phyloP scores from a whole-genome alignment of 2,888 invertebrate genomes.

The Eupithecia inturbata region DNA sequence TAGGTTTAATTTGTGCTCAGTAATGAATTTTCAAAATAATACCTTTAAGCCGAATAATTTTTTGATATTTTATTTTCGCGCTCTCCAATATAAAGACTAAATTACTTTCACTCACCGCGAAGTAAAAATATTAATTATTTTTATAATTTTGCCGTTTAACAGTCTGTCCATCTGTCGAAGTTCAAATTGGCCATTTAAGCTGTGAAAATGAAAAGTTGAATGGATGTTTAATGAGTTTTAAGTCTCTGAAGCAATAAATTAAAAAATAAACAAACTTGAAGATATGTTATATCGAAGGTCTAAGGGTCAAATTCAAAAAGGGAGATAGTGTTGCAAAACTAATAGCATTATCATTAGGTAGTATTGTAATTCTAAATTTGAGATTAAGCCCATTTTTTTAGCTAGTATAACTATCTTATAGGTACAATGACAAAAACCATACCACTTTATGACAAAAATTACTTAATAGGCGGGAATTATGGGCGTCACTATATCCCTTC shows the following conservation, averaged over 20 bases:
- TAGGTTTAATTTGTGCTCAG: not conserved
- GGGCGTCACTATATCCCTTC: too few relatives aligned
- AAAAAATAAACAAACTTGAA: not conserved
- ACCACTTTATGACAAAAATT: too few relatives aligned
- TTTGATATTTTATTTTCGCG: constrained; percentile 8
- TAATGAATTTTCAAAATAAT: not conserved
- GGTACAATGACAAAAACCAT: too few relatives aligned
- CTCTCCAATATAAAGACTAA: constrained; percentile 1
- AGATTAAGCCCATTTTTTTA: too few relatives aligned
- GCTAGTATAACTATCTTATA: too few relatives aligned
- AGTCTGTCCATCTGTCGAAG: constrained; percentile 51
- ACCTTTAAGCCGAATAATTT: not conserved
- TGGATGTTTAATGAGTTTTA: constrained; percentile 43
- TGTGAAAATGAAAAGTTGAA: constrained; percentile 37
- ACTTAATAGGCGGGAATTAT: too few relatives aligned
- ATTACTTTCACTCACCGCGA: constrained; percentile 43
- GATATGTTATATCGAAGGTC: not conserved
- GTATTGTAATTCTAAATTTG: too few relatives aligned
- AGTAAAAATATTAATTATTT: constrained; percentile 46
- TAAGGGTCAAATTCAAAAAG: not conserved
- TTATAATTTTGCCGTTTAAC: constrained; percentile 46
- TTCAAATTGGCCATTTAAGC: constrained; percentile 52
- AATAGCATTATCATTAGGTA: too few relatives aligned
- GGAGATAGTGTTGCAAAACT: not conserved
- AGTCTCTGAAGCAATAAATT: not conserved